phyloP scores from a whole-genome alignment of 2,888 invertebrate genomes.

The Orgyia antiqua region DNA sequence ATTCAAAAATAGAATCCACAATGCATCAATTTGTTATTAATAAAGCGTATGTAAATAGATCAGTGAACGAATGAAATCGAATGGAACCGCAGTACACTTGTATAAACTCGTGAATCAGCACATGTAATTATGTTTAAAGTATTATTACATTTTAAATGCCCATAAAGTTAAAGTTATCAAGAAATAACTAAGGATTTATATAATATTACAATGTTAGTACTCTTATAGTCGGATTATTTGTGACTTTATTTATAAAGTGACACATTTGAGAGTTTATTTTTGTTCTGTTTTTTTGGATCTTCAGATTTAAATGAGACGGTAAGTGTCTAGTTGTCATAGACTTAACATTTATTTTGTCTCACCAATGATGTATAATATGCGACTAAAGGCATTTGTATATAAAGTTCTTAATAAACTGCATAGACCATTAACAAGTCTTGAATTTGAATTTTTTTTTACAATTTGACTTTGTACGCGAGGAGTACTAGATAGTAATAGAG shows the following conservation, averaged over 20 bases:
- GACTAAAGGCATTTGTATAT: too few relatives aligned
- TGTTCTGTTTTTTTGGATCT: conserved; percentile 6
- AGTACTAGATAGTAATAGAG: too few relatives aligned
- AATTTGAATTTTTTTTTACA: too few relatives aligned
- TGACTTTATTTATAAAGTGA: conserved; percentile 10
- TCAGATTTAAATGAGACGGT: conserved; percentile 27
- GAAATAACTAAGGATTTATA: too few relatives aligned
- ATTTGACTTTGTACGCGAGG: too few relatives aligned
- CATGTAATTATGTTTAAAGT: too few relatives aligned
- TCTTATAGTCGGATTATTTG: background rate
- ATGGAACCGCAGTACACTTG: conserved; percentile 14
- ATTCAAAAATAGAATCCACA: conserved; percentile 31
- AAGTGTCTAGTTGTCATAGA: conserved; percentile 9
- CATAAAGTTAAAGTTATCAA: too few relatives aligned
- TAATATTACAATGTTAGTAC: background rate
- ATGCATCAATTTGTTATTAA: conserved; percentile 42
- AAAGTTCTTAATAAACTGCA: too few relatives aligned
- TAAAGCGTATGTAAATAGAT: conserved; percentile 48
- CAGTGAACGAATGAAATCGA: conserved; percentile 26
- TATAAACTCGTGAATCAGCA: conserved; percentile 18
- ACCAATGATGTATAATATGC: too few relatives aligned
- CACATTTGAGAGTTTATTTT: conserved; percentile 24
- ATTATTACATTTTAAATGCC: too few relatives aligned
- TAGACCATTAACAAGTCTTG: too few relatives aligned
- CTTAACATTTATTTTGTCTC: too few relatives aligned